Base-by-base conservation (phyloP, 2,888 invertebrate genomes). In the Liopterus haemorrhoidalis region DNA sequence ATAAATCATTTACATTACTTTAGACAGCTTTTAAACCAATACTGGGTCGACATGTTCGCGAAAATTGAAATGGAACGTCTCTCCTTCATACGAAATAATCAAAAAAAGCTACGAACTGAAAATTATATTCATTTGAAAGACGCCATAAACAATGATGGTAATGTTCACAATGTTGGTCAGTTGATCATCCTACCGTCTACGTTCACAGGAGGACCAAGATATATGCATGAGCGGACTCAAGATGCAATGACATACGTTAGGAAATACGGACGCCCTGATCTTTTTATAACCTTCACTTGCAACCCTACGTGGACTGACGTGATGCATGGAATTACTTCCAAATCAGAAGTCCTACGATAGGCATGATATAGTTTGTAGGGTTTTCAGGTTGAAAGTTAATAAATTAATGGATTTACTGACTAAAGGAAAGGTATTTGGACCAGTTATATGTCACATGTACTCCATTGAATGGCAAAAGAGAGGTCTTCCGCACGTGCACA, bases 21-120 rank as follows among this genome's bases (percentile, higher is more conserved):
- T 50, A 54, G 61, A 5, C 39, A 47, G 15, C 40, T 66, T 5
- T 61, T 58, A 42, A 56, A 62, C 32, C 65, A 66, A 47, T 66
- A 50, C 49, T 42, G 54, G n/a, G 65, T 66, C 21, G 61, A 67
- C 49, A 63, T 62, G 63, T 67, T 64, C 48, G 63, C 51, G 1
- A 66, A 66, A 58, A 59, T 66, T 8, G 61, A 63, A 52, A 56
- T 54, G 4, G 62, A 63, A 53, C 53, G 60, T 33, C 41, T 63
- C 27, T 32, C 41, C 38, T 64, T 46, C 49, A 52, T 66, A 11
- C 41, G 58, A 28, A 54, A 50, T 11, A 64, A 64, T 44, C 58
- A 64, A 51, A 18, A 32, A n/a, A 56, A 63, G 49, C 46, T 63
- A 20, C 56, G 62, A 33, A 30, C 56, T 19, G 55, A 65, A 50